Percentiles rank a stretch among this genome's conserved stretches.
Evolutionary conservation across 1,140 invertebrate genomes (phyloP).

Genomic region (Platyscapa corneri): DNA sequence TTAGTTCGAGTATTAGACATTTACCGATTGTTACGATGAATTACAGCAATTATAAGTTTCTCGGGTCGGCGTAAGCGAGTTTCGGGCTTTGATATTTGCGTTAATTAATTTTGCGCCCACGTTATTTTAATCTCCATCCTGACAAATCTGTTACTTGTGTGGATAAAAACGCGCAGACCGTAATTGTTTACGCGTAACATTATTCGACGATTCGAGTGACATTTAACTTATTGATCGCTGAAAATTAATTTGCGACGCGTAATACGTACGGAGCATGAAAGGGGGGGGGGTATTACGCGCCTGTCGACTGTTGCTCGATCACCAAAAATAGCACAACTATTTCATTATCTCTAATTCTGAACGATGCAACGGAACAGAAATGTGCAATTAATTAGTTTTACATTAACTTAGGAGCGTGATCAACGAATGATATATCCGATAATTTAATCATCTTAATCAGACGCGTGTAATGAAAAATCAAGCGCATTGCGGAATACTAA

Average conservation of each 20-base stretch:
- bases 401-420: conserved; percentile 17
- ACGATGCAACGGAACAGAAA: not conserved
- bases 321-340: not conserved
- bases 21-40: not conserved
- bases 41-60: too few relatives aligned
- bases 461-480: conserved; percentile 14
- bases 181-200: not conserved
- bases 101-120: too few relatives aligned
- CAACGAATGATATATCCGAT: conserved; percentile 7
- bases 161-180: too few relatives aligned
- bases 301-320: not conserved
- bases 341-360: not conserved
- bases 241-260: conserved; percentile 11
- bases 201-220: not conserved
- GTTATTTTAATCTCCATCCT: too few relatives aligned
- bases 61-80: too few relatives aligned
- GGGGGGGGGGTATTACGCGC: too few relatives aligned
- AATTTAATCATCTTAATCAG: conserved; percentile 7
- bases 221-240: conserved; percentile 8
- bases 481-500: not conserved
- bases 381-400: not conserved
- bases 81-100: too few relatives aligned
- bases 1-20: not conserved
- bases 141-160: too few relatives aligned
- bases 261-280: not conserved